phyloP scores from a whole-genome alignment of 2,888 invertebrate species.

The Caenorhabditis wallacei region DNA sequence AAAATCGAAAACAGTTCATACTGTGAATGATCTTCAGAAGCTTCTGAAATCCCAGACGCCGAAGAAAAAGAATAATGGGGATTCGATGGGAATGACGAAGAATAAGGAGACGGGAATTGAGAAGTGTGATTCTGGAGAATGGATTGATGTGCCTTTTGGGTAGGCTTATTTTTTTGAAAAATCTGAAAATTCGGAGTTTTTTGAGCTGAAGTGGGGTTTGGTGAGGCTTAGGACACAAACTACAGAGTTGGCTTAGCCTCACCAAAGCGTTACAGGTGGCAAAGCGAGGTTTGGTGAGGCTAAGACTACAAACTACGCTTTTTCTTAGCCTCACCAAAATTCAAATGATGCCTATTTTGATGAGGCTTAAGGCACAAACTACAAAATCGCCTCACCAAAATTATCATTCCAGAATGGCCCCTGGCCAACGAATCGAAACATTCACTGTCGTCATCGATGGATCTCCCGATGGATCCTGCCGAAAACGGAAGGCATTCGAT shows the following conservation, averaged over 20 bases:
- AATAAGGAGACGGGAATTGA: slow-evolving; percentile 24
- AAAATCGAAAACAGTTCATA: slow-evolving; percentile 10
- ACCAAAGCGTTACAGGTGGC: no score
- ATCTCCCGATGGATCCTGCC: not conserved
- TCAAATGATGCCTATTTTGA: no score
- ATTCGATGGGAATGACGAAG: not conserved
- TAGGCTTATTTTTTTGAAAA: no score
- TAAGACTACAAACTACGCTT: not conserved
- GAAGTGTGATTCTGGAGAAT: slow-evolving; percentile 51
- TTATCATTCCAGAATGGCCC: slow-evolving; percentile 58
- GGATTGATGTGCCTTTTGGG: slow-evolving; percentile 63
- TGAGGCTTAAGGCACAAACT: no score
- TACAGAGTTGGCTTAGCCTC: not conserved
- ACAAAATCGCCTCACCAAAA: not conserved
- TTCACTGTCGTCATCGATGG: slow-evolving; percentile 61
- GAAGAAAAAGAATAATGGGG: not conserved
- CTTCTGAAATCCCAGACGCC: slow-evolving; percentile 28
- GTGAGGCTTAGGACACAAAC: not conserved
- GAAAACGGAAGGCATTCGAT: slow-evolving; percentile 46
- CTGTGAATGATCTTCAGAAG: slow-evolving; percentile 57
- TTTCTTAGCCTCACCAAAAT: no score
- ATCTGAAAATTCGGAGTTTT: no score
- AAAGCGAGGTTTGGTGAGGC: no score
- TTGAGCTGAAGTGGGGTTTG: no score
- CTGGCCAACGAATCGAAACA: slow-evolving; percentile 64